These are phyloP conservation scores for Pagrus major DNA, from an alignment of 2,113 vertebrate species.

Conservation along the genomic window DNA sequence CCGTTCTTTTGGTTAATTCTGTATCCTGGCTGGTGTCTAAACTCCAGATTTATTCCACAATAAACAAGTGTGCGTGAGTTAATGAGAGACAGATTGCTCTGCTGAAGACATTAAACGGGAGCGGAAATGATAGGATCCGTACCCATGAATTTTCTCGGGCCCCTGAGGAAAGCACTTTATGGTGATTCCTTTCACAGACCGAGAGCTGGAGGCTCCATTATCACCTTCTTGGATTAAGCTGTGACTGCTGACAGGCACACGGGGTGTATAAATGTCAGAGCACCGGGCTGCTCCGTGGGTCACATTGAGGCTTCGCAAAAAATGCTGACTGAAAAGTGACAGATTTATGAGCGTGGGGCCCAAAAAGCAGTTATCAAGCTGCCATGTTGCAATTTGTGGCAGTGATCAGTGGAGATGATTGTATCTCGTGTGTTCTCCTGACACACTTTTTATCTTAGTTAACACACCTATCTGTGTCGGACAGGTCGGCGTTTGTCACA, in stretches of 20 bases:
- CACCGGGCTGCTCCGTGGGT: slow-evolving; percentile 3
- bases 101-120: slow-evolving; percentile 72
- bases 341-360: slow-evolving; percentile 34
- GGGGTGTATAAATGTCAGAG: slow-evolving; percentile 53
- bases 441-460: not conserved
- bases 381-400: not conserved
- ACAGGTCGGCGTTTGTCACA: too few species aligned
- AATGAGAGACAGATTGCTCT: slow-evolving; percentile 73
- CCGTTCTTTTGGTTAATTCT: not conserved
- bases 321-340: slow-evolving; percentile 27
- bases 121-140: slow-evolving; percentile 55
- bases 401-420: not conserved
- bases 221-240: slow-evolving; percentile 69
- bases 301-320: slow-evolving; percentile 34
- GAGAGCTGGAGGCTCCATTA: slow-evolving; percentile 66
- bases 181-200: slow-evolving; percentile 74
- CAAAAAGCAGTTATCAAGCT: slow-evolving; percentile 3
- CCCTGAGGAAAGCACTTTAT: slow-evolving; percentile 54
- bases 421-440: not conserved
- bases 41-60: slow-evolving; percentile 28
- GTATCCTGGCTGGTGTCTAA: slow-evolving; percentile 6
- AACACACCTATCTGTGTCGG: not conserved
- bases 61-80: slow-evolving; percentile 58
- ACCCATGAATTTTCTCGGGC: slow-evolving; percentile 51
- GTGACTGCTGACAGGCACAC: slow-evolving; percentile 59